Conservation (phyloP, 2,888 invertebrate genomes). For the Diaphora mendica region DNA sequence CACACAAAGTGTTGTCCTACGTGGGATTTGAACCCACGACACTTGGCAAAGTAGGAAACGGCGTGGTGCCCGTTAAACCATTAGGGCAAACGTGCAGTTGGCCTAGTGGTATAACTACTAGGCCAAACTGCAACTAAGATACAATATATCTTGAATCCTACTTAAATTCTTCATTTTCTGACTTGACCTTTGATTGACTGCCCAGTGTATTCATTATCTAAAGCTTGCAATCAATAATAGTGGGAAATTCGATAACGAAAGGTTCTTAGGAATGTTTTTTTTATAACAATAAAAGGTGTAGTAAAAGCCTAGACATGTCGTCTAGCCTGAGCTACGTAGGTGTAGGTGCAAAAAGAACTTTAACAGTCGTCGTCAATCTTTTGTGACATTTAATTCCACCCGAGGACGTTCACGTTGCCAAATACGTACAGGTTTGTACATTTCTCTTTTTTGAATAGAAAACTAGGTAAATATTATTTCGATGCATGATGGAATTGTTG, state of each 20-base stretch:
- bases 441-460: neutral
- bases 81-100: too few relatives aligned
- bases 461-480: neutral
- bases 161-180: too few relatives aligned
- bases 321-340: neutral
- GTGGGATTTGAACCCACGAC: too few relatives aligned
- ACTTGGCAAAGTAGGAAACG: too few relatives aligned
- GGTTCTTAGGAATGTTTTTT: neutral
- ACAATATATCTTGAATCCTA: too few relatives aligned
- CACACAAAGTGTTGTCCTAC: too few relatives aligned
- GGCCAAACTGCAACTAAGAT: too few relatives aligned
- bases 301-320: neutral
- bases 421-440: constrained; percentile 12
- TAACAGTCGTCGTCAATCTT: constrained; percentile 57
- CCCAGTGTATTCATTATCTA: too few relatives aligned
- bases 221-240: too few relatives aligned
- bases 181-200: too few relatives aligned
- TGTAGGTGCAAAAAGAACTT: constrained; percentile 47
- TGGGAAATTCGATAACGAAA: neutral
- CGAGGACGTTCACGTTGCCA: constrained; percentile 36
- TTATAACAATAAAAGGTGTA: neutral
- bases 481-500: neutral
- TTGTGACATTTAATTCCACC: constrained; percentile 58
- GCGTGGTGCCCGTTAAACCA: too few relatives aligned
- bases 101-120: too few relatives aligned